Percentiles rank a stretch among this genome's conserved stretches.
Evolutionary conservation across 2,888 invertebrate species (phyloP).

Genomic region (Epistrophe grossulariae): DNA sequence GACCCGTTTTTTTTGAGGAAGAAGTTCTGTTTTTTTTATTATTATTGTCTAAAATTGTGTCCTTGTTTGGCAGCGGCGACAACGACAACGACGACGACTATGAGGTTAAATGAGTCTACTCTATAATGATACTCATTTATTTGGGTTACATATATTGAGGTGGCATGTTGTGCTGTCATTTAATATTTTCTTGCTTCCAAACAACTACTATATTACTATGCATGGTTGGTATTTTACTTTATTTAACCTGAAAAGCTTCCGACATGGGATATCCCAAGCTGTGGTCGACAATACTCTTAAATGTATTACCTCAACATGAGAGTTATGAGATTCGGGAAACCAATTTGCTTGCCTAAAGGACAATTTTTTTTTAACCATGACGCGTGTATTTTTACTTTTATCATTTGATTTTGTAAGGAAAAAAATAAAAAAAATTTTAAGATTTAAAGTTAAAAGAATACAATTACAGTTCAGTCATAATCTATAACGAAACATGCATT

Average conservation of each 20-base stretch:
- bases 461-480: no score
- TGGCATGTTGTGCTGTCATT: slow-evolving; percentile 71
- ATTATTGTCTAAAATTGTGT: slow-evolving; percentile 31
- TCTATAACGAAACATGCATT: no score
- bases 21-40: slow-evolving; percentile 7
- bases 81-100: slow-evolving; percentile 10
- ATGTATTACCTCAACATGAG: slow-evolving; percentile 5
- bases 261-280: slow-evolving; percentile 25
- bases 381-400: neutral
- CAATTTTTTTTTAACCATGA: neutral
- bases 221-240: slow-evolving; percentile 20
- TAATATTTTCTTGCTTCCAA: slow-evolving; percentile 53
- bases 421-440: no score
- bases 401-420: neutral
- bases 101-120: slow-evolving; percentile 69
- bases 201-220: slow-evolving; percentile 22
- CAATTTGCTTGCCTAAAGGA: slow-evolving; percentile 26
- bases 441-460: no score
- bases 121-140: slow-evolving; percentile 72
- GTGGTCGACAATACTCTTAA: slow-evolving; percentile 12
- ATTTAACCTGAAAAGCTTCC: slow-evolving; percentile 34
- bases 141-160: slow-evolving; percentile 72
- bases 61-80: slow-evolving; percentile 55
- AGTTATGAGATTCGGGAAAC: slow-evolving; percentile 31
- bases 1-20: slow-evolving; percentile 29